Conservation (phyloP, 2,797 vertebrate species). For the Thamnophis elegans region DNA sequence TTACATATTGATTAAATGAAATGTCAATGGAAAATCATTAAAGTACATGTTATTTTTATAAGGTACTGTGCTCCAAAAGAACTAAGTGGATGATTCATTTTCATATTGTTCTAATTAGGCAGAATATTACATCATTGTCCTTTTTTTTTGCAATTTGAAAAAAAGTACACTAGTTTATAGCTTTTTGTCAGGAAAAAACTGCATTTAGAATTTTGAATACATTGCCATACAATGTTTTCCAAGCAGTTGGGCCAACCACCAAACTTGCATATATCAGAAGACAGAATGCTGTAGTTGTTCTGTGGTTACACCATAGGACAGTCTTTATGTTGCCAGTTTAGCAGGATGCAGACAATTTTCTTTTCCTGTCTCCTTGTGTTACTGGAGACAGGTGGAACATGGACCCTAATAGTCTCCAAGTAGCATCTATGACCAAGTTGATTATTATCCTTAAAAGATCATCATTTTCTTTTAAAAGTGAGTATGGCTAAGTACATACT, state of each 20-base stretch:
- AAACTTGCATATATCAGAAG: not conserved
- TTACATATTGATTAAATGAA: constrained; percentile 22
- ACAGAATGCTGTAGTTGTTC: not conserved
- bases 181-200: not conserved
- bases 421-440: not conserved
- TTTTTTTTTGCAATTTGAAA: constrained; percentile 14
- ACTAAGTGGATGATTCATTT: not conserved
- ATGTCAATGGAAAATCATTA: constrained; percentile 13
- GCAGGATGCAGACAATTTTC: not conserved
- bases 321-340: not conserved
- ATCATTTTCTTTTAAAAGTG: not conserved
- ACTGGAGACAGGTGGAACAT: not conserved
- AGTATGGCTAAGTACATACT: not conserved
- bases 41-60: constrained; percentile 6
- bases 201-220: not conserved
- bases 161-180: not conserved
- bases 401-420: not conserved
- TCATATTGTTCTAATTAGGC: not conserved
- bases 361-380: not conserved
- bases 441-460: not conserved
- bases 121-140: not conserved
- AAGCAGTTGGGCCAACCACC: not conserved
- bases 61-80: not conserved
- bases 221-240: not conserved
- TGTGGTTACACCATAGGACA: not conserved